Conservation (phyloP, 92 coral and sea anemone genomes). For the Porites cylindrica region DNA sequence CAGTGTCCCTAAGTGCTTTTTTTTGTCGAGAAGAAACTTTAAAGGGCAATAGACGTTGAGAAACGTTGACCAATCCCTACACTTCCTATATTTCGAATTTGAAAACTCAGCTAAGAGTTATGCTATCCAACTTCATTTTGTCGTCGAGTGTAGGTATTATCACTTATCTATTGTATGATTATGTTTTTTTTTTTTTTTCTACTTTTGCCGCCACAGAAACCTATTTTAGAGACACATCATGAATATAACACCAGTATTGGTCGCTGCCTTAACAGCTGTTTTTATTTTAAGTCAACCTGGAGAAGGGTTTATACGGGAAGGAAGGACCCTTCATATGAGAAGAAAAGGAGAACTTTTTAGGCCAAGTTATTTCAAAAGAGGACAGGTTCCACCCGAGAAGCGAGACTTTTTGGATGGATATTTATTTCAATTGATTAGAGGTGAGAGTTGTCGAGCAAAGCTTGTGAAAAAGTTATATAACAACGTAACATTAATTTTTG, state of each 20-base stretch:
- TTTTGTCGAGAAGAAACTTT: too few relatives aligned
- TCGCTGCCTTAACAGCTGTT: not conserved
- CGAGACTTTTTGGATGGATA: not conserved
- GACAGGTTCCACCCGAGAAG: not conserved
- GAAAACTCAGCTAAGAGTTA: too few relatives aligned
- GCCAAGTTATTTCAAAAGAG: too few relatives aligned
- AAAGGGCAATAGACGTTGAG: too few relatives aligned
- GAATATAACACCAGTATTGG: not conserved
- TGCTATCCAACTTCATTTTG: too few relatives aligned
- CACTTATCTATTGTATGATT: too few relatives aligned
- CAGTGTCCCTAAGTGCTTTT: too few relatives aligned
- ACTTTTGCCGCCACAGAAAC: not conserved
- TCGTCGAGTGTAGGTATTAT: not conserved
- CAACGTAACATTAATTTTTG: too few relatives aligned
- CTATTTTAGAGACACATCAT: not conserved
- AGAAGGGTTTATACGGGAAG: slow-evolving; percentile 20
- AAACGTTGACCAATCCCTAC: too few relatives aligned
- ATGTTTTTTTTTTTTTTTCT: not conserved
- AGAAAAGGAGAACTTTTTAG: not conserved
- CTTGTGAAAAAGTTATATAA: too few relatives aligned
- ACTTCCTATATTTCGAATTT: too few relatives aligned
- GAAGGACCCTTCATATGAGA: not conserved
- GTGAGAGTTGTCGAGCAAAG: not conserved
- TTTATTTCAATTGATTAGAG: not conserved
- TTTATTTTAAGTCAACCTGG: not conserved